Evolutionary conservation across 2,797 vertebrate genomes (phyloP), one percentile per base, ranked within the genome.

Genomic region (Dendrocincla fuliginosa): DNA sequence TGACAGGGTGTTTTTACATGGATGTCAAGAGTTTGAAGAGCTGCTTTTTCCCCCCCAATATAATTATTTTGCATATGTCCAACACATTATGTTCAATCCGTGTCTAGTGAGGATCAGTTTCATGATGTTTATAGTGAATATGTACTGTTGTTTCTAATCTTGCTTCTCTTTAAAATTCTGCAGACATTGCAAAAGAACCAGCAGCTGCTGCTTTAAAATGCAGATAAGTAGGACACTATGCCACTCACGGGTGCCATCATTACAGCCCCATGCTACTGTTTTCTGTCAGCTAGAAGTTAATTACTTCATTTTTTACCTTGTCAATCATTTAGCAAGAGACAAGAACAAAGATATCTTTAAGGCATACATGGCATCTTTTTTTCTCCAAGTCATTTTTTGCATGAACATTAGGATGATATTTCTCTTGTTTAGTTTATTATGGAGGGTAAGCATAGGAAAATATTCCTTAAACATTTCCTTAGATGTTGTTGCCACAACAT

Each of bases 121-220:
- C 74, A 30, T 70, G 65, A 84, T 55, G 74, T 77, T 92, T 70
- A 77, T 61, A 93, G 69, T 78, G 78, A 91, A 92, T 68, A 78
- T 19, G 23, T 60, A 11, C 41, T 74, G 52, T 53, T 87, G 46
- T 87, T 96, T 87, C 87, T 95, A 90, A 90, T 94, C 75, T 90
- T 79, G 52, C 44, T 87, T 90, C 76, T 65, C 67, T 87, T 91
- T 84, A 75, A 81, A 90, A 89, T 96, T 93, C 88, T 93, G 75
- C 91, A 89, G 84, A 84, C 50, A 55, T 68, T 88, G 80, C 80
- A 93, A 67, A 91, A 85, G 37, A 57, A 71, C 37, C 70, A 67
- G 57, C 87, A 93, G 89, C 91, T 97, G 91, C 73, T 93, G 92
- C 85, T 95, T 96, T 95, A 95, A 87, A 93, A 94, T 89, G 83